Evolutionary conservation across 2,888 invertebrate genomes (phyloP).

Genomic region (Callinectes sapidus): DNA sequence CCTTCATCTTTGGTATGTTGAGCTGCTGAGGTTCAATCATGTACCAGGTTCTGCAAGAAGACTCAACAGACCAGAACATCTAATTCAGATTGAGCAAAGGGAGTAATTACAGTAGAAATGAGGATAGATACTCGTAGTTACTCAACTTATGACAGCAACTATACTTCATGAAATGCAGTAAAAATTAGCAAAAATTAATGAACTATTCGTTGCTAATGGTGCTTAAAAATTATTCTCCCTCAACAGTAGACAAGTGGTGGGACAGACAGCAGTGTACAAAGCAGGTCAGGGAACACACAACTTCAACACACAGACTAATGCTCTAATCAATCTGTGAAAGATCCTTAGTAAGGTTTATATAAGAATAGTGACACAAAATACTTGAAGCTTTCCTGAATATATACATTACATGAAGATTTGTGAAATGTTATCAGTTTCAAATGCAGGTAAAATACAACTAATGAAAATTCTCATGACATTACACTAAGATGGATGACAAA

Average conservation of each 20-base stretch:
- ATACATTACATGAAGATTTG: neutral
- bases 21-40: too few relatives aligned
- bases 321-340: neutral
- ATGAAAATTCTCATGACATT: too few relatives aligned
- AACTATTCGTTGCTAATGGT: neutral
- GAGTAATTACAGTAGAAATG: too few relatives aligned
- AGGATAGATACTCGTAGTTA: too few relatives aligned
- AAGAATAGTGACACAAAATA: neutral
- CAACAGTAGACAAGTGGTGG: neutral
- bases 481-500: too few relatives aligned
- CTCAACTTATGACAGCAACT: too few relatives aligned
- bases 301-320: neutral
- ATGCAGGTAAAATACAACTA: too few relatives aligned
- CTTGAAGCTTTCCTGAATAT: neutral
- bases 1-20: too few relatives aligned
- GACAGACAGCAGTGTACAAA: neutral
- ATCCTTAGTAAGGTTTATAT: neutral
- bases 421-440: neutral
- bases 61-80: too few relatives aligned
- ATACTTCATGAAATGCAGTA: neutral
- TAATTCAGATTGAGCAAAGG: too few relatives aligned
- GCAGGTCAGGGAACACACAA: neutral
- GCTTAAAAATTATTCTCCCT: neutral
- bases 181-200: neutral
- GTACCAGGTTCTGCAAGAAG: too few relatives aligned